Base-by-base conservation (phyloP, 2,888 invertebrate species). In the Drosophila meridiana region DNA sequence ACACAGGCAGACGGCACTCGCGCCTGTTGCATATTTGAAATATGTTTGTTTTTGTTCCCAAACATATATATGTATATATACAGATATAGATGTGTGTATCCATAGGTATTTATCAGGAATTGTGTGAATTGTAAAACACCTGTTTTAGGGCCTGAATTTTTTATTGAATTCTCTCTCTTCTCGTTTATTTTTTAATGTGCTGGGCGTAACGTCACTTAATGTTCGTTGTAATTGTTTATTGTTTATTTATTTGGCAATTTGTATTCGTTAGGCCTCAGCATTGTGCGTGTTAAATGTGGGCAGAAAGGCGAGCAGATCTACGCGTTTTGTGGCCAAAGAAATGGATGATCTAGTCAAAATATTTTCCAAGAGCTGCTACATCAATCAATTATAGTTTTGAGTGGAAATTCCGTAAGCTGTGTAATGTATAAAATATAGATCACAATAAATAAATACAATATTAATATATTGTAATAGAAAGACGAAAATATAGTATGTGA, bases 41-140 rank as follows among this genome's bases (percentile, higher is more conserved):
- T 79, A 85, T 85, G 89, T 81, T 81, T 81, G 83, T 86, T 79
- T 76, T 70, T 75, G 69, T 82, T 77, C 57, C 9, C 70, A 36
- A 26, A 36, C 13, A 7, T 30, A 38, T 53, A n/a, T 42, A 53
- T 38, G 40, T 55, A 58, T 55, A 50, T 60, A 71, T 64, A 59
- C 64, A 85, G 1, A 40, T 38, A 30, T n/a, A 36, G 42, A 20
- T 42, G 40, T 30, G 20, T 42, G 20, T 14, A 34, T 20, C 13
- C 32, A 43, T 26, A 28, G 2, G 48, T 32, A 50, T 50, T 85
- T 85, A 85, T 83, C 79, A 65, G 70, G 87, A 87, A 89, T 79
- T 89, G 85, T 87, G 87, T 87, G 82, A 87, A 79, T 65, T 82
- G 80, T 72, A 75, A 81, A 81, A 84, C 85, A 85, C 85, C 85